Percentiles rank a stretch among this genome's conserved stretches.
Conservation (phyloP, 2,888 invertebrate genomes). For the Panorpa germanica region DNA sequence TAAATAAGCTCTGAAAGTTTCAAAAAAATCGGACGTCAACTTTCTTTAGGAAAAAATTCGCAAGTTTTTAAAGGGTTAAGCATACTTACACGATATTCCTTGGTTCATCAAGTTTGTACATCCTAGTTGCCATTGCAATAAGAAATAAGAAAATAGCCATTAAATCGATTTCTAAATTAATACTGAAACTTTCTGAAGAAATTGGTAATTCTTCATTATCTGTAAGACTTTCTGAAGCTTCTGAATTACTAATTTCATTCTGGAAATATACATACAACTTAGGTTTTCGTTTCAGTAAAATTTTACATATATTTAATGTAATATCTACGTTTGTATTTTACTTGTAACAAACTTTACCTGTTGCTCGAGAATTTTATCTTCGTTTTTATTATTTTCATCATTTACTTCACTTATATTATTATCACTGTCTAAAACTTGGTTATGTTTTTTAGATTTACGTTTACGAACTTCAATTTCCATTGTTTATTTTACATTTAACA, state of each 20-base stretch:
- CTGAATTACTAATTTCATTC: conserved; percentile 1
- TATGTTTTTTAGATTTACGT: not conserved
- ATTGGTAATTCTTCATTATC: conserved; percentile 12
- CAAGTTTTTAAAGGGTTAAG: conserved; percentile 7
- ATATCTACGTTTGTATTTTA: too few relatives aligned
- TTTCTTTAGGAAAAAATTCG: conserved; percentile 3
- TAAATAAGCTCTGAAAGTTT: not conserved
- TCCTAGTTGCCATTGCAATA: conserved; percentile 51
- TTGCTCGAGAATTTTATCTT: conserved; percentile 13
- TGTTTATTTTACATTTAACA: too few relatives aligned
- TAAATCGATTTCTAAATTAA: conserved; percentile 54
- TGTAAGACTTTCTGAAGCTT: not conserved
- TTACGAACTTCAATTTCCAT: conserved; percentile 4
- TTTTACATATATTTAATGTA: too few relatives aligned
- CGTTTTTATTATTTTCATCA: conserved; percentile 2
- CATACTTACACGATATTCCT: conserved; percentile 73
- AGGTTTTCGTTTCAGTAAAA: too few relatives aligned
- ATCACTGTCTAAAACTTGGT: too few relatives aligned
- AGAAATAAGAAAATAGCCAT: conserved; percentile 51
- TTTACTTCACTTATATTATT: conserved; percentile 11
- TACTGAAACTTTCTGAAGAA: conserved; percentile 21
- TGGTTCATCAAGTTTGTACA: conserved; percentile 72
- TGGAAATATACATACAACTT: too few relatives aligned
- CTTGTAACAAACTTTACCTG: conserved; percentile 13
- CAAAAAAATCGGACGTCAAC: not conserved